Base-by-base conservation (phyloP, 2,888 invertebrate species). In the Ophion obscuratus region DNA sequence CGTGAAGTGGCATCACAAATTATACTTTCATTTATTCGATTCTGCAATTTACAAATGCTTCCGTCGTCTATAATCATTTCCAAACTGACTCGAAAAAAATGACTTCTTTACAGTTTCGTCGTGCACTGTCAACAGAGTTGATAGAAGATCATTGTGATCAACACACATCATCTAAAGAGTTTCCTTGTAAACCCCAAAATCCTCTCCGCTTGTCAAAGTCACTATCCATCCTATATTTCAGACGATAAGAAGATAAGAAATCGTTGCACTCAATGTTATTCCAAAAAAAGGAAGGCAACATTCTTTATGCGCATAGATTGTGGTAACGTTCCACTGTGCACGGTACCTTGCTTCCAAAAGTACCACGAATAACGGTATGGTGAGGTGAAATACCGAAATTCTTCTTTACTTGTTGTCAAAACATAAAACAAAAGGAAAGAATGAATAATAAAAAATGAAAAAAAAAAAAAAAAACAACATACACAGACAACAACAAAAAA, bases 221-320 rank as follows among this genome's bases (percentile, higher is more conserved):
- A 78, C 67, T 78, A 67, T 77, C 77, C 77, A 53, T 77, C 77
- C 40, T 67, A 67, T 78, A 78, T 78, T 67, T 78, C 67, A 24
- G 31, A 78, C 57, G 67, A 78, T 67, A 59, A 78, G 9, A 11
- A n/a, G 62, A 78, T 11, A 61, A 67, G 77, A 67, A 68, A 78
- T 57, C 67, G 67, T 59, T 78, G 67, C 53, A 24, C 14, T 78
- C 57, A 79, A 71, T 79, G n/a, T 70, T 71, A 70, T 79, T 61
- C 59, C 61, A 64, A 70, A 79, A 68, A 70, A 27, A 59, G 70
- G 61, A 68, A 79, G 44, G 17, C 9, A 70, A 71, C 79, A 79
- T 79, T n/a, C 5, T 20, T 79, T 47, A 70, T 70, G 61, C 24
- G 70, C 68, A 68, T 53, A n/a, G 62, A 79, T 62, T 79, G 61